phyloP scores from a whole-genome alignment of 2,113 vertebrate species.

The Grallaria varia region DNA sequence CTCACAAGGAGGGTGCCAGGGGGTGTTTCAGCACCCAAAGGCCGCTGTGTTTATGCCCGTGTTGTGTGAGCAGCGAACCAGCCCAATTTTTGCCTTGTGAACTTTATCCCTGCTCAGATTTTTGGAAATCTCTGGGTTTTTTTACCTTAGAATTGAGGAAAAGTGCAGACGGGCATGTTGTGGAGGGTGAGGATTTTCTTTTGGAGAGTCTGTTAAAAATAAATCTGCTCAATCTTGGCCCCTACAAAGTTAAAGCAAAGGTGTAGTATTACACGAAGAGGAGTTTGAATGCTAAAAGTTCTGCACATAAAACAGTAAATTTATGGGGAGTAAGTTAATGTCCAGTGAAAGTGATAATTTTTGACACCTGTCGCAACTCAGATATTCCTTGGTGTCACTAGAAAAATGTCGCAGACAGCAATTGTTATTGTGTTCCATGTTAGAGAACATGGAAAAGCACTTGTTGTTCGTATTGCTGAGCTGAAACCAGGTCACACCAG shows the following conservation, averaged over 20 bases:
- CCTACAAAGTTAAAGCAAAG: background rate
- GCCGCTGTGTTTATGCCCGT: accelerated
- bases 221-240: accelerated
- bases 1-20: background rate
- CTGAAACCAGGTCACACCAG: background rate
- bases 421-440: background rate
- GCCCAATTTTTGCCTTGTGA: background rate
- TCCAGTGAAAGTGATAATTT: background rate
- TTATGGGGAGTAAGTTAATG: accelerated
- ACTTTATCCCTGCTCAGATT: background rate
- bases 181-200: background rate
- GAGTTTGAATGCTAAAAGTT: background rate
- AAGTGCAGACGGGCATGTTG: background rate
- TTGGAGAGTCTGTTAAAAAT: background rate
- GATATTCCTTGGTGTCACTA: background rate
- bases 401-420: no score
- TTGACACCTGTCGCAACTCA: background rate
- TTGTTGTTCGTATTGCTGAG: background rate
- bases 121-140: background rate
- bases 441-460: background rate
- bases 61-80: background rate
- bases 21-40: accelerated
- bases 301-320: accelerated
- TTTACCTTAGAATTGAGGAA: accelerated
- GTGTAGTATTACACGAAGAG: accelerated